A percentile compares a stretch with the other conserved stretches of the same genome.
Evolutionary conservation across 2,797 vertebrate species (phyloP).

Genomic region (Hoplostethus atlanticus): DNA sequence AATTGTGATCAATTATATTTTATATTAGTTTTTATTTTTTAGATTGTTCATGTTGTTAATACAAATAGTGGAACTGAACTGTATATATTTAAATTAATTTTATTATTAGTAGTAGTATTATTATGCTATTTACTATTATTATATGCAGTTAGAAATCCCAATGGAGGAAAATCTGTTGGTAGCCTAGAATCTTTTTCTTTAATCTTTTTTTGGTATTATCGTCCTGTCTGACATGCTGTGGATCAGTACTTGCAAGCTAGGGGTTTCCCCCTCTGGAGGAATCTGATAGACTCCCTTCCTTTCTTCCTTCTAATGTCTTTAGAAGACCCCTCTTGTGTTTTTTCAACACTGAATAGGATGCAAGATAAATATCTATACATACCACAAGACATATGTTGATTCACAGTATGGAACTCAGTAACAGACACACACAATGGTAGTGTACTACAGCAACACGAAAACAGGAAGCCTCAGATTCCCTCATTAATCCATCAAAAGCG

Average conservation of each 20-base stretch:
- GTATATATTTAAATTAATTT: too few relatives aligned
- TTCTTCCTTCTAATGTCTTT: not conserved
- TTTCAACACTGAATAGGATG: not conserved
- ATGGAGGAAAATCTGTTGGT: not conserved
- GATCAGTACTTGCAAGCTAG: not conserved
- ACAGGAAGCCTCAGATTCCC: conserved; percentile 70
- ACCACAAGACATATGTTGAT: conserved; percentile 11
- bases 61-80: too few relatives aligned
- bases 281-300: not conserved
- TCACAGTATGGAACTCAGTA: conserved; percentile 21
- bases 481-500: conserved; percentile 29
- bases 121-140: too few relatives aligned
- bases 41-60: too few relatives aligned
- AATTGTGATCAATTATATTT: too few relatives aligned
- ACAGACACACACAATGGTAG: not conserved
- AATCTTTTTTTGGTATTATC: not conserved
- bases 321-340: not conserved
- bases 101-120: too few relatives aligned
- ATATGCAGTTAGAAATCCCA: not conserved
- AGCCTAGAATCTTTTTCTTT: not conserved
- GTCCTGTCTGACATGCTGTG: not conserved
- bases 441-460: conserved; percentile 48
- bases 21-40: too few relatives aligned
- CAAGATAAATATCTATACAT: conserved; percentile 1
- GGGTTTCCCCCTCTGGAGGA: not conserved